Percentiles rank a stretch among this genome's conserved stretches.
phyloP scores from a whole-genome alignment of 2,797 vertebrate species.

The Sparidentex hasta region DNA sequence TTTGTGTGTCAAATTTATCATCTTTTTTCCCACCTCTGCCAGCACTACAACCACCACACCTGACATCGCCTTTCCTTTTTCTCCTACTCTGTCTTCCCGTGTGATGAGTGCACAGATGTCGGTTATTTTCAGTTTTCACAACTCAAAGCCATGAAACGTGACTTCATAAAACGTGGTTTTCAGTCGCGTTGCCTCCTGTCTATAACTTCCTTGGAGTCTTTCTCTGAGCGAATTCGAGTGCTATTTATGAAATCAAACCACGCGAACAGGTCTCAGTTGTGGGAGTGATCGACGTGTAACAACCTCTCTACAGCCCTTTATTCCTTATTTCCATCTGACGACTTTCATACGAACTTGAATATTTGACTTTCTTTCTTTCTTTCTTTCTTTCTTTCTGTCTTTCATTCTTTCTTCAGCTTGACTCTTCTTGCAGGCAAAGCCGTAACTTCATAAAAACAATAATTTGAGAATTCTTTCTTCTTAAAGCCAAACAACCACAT shows the following conservation, averaged over 20 bases:
- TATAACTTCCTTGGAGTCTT: slow-evolving; percentile 15
- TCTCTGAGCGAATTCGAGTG: not conserved
- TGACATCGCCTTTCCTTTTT: not conserved
- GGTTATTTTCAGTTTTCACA: slow-evolving; percentile 37
- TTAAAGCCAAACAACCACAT: not conserved
- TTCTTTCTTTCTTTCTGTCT: not conserved
- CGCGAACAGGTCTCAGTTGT: slow-evolving; percentile 11
- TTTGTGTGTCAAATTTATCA: not conserved
- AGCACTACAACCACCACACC: not conserved
- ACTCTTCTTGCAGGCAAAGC: not conserved
- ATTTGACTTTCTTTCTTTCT: not conserved
- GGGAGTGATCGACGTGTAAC: slow-evolving; percentile 14
- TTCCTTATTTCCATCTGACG: not conserved
- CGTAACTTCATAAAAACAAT: not conserved
- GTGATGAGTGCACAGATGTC: not conserved
- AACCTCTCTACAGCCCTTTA: not conserved
- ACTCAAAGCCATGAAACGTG: slow-evolving; percentile 30
- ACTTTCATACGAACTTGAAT: slow-evolving; percentile 1
- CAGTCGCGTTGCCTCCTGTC: slow-evolving; percentile 12
- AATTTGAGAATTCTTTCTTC: not conserved
- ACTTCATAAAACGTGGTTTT: slow-evolving; percentile 22
- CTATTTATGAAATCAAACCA: slow-evolving; percentile 42
- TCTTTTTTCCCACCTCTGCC: not conserved
- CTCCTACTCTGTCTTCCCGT: not conserved
- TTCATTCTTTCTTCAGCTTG: not conserved